Percentiles rank a stretch among this genome's conserved stretches.
These are phyloP conservation scores for Poecile montanus DNA, from an alignment of 2,797 vertebrate species.

Conservation along the genomic window DNA sequence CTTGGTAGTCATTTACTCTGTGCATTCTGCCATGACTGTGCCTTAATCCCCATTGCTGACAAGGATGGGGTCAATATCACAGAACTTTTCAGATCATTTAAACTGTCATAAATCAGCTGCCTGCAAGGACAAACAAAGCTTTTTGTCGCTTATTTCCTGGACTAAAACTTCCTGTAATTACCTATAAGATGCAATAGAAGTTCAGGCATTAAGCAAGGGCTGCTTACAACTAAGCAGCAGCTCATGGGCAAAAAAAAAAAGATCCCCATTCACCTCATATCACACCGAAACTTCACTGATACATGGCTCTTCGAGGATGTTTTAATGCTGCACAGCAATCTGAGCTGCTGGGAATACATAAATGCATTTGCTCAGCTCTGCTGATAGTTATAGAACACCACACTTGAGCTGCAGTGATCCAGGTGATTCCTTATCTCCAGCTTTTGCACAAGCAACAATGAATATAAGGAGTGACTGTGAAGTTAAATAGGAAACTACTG, in stretches of 20 bases:
- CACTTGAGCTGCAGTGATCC: background rate
- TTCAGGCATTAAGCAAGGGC: background rate
- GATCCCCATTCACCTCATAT: background rate
- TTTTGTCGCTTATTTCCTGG: conserved; percentile 12
- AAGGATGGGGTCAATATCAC: background rate
- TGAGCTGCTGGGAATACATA: background rate
- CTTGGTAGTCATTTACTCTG: background rate
- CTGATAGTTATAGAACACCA: background rate
- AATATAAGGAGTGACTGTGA: background rate
- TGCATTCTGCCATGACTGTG: background rate
- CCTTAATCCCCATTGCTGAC: background rate
- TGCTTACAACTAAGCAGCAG: background rate
- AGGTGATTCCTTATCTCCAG: background rate
- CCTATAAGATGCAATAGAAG: background rate
- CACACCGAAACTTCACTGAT: background rate
- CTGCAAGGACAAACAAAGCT: conserved; percentile 11
- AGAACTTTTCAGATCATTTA: background rate
- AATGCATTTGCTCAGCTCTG: background rate
- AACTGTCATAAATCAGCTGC: background rate
- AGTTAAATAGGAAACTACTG: background rate
- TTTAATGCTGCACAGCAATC: background rate
- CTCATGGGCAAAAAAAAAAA: background rate
- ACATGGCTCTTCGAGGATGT: background rate
- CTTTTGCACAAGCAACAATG: background rate
- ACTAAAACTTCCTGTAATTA: background rate